Evolutionary conservation across 1,140 invertebrate genomes (phyloP).

Genomic region (Drosophila teissieri): DNA sequence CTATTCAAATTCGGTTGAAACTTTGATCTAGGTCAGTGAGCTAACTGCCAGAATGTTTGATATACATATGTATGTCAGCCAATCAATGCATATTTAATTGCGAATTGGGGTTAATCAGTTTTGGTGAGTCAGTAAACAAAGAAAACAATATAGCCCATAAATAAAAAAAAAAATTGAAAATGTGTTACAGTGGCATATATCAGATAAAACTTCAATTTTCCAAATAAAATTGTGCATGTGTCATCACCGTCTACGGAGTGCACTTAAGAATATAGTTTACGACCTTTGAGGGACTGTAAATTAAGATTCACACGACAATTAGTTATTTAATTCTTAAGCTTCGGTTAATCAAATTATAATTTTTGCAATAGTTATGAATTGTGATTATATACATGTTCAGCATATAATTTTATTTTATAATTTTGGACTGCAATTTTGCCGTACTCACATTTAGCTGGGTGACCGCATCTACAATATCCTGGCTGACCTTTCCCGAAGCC

Average conservation of each 20-base stretch:
- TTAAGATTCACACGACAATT: neutral
- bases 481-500: constrained; percentile 10
- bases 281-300: neutral
- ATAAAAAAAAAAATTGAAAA: neutral
- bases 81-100: constrained; percentile 37
- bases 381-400: no score
- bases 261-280: constrained; percentile 25
- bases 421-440: neutral
- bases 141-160: neutral
- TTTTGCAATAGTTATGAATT: no score
- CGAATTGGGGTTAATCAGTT: constrained; percentile 24
- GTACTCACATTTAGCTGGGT: constrained; percentile 64
- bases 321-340: no score
- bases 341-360: neutral
- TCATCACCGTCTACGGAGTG: neutral
- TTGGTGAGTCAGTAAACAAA: neutral
- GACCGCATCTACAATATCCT: constrained; percentile 35
- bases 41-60: constrained; percentile 3
- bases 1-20: constrained; percentile 26
- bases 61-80: constrained; percentile 2
- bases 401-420: no score
- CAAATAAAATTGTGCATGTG: constrained; percentile 28
- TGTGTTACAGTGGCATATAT: no score
- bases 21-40: constrained; percentile 51
- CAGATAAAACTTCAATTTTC: neutral